Base-by-base conservation (phyloP, 2,797 vertebrate species). In the Cynopterus sphinx region DNA sequence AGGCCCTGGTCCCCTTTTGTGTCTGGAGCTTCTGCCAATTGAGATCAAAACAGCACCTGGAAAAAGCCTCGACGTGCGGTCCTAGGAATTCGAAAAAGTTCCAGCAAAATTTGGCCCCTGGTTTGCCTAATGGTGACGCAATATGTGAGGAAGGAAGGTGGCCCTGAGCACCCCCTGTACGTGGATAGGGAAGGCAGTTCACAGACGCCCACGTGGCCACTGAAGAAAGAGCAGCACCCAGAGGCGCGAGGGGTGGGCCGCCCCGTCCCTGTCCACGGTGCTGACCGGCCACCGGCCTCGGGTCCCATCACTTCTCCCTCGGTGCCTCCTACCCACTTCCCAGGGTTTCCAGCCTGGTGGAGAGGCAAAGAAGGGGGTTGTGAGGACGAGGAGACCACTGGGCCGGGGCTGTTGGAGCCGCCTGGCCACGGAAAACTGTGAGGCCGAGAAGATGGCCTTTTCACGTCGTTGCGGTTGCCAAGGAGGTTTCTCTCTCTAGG, bases 231-330 rank as follows among this genome's bases (percentile, higher is more conserved):
- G 16, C 1, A 3, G 33, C 16, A 0, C 1, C 3, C 77, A 0
- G 36, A 22, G 16, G 0, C 49, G 15, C 15, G 49, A 16, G 49
- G 49, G 49, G 49, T 10, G 15, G 3, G 24, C 0, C 0, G 6
- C 12, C 5, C 0, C 0, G 75, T 24, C 74, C 65, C 91, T 96
- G 95, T 95, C 94, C 92, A 0, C 2, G 90, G 95, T 92, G 55
- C 94, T 95, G 90, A 93, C 17, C 10, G 4, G 0, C 46, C n/a
- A 2, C 36, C 28, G 0, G 43, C 43, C 59, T 36, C 0, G 0
- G 6, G 5, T 9, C 11, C 68, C 10, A 0, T 4, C 0, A 6
- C 75, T 55, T 43, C 43, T n/a, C 11, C 28, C 22, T 19, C 2
- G n/a, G 31, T 5, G 26, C 43, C 53, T 33, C 13, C 49, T 1